Evolutionary conservation across 2,797 vertebrate genomes (phyloP).

Genomic region (Hemitrygon akajei): DNA sequence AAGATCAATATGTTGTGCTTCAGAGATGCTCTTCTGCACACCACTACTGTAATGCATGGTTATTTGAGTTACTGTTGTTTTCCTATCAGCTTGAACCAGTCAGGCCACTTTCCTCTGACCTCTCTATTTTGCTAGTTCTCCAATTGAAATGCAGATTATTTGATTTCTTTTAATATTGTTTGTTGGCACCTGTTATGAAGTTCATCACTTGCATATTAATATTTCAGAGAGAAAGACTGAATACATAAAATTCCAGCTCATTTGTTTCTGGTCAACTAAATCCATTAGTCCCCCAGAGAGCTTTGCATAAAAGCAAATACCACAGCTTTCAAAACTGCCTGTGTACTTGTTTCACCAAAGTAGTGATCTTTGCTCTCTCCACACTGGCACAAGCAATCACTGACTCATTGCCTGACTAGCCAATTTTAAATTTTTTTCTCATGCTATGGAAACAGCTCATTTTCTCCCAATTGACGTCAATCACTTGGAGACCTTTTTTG

Average conservation of each 20-base stretch:
- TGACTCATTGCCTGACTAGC: neutral
- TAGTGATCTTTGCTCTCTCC: neutral
- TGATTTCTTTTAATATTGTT: neutral
- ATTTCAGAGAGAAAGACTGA: neutral
- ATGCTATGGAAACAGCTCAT: neutral
- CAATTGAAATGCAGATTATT: neutral
- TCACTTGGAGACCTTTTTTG: slow-evolving; percentile 1
- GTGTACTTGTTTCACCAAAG: neutral
- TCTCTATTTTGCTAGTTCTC: neutral
- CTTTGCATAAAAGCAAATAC: neutral
- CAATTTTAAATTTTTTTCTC: neutral
- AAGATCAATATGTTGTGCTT: too few species aligned
- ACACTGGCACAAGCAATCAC: neutral
- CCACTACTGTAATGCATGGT: too few species aligned
- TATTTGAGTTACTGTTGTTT: too few species aligned
- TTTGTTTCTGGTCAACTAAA: neutral
- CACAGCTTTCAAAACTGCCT: neutral
- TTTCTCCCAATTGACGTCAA: slow-evolving; percentile 10
- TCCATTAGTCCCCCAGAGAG: neutral
- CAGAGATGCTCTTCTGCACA: too few species aligned
- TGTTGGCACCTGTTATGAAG: neutral
- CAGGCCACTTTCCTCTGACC: too few species aligned
- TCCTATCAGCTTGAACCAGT: too few species aligned
- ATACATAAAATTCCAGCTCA: neutral
- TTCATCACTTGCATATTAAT: neutral